Base-by-base conservation (phyloP, 2,113 vertebrate genomes). In the Condylura cristata region DNA sequence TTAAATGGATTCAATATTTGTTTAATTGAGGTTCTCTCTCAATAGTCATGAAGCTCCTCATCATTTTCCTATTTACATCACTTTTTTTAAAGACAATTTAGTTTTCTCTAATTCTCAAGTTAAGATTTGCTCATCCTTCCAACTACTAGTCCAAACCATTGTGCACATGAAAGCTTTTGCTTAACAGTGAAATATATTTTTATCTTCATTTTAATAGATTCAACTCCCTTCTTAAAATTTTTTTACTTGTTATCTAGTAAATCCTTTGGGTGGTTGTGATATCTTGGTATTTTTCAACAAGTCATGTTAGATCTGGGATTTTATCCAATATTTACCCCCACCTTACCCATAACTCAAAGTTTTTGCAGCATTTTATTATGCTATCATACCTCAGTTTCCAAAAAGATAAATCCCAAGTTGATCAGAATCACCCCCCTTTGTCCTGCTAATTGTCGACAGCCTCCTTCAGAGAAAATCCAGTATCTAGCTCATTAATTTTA, bases 1-100 rank as follows among this genome's bases (percentile, higher is more conserved):
- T 70, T 76, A 46, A 96, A 78, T 74, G 37, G 22, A 81, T 89
- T 97, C 76, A 93, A 18, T 72, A 78, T 76, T 93, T 79, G 13
- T n/a, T 87, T 94, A 92, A 83, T 79, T 84, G 75, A 91, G 39
- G 10, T 86, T 94, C 60, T 85, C 30, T 30, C 9, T 93, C 53
- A 83, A 34, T 92, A 71, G 92, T 85, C 34, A 81, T 24, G 7
- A 80, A 46, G 3, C 6, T 79, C 4, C 28, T 70, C 22, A 17
- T 65, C 60, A 84, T 84, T 89, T 60, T 3, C 30, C 81, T 56
- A 13, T 71, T 86, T 75, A 14, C 8, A 72, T 82, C 63, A 56
- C 4, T 3, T 65, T 16, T 84, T 94, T 93, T 85, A 89, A 94
- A 88, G 63, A 76, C 11, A 70, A 85, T 61, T 91, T 78, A 85